Evolutionary conservation across 2,113 vertebrate species (phyloP).

Genomic region (Anguilla rostrata): DNA sequence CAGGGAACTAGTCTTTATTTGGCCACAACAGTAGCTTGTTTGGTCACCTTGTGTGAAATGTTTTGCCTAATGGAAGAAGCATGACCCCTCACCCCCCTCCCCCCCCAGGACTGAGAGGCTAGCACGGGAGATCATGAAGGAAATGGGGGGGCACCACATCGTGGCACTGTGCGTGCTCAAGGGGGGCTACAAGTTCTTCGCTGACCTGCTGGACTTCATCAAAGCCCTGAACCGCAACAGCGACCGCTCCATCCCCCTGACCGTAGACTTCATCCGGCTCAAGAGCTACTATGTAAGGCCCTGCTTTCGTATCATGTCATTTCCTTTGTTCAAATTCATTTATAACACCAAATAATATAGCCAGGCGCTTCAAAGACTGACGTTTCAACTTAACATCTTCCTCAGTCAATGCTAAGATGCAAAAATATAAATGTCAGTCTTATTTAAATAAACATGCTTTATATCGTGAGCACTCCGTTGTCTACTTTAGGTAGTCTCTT

Average conservation of each 20-base stretch:
- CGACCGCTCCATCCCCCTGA: constrained; percentile 96
- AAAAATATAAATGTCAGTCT: too few relatives aligned
- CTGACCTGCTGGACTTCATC: constrained; percentile 96
- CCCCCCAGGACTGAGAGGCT: constrained; percentile 86
- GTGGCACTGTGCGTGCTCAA: constrained; percentile 97
- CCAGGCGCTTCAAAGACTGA: too few relatives aligned
- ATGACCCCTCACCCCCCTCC: not conserved
- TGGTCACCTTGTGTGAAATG: not conserved
- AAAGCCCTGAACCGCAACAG: constrained; percentile 98
- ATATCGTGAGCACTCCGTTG: too few relatives aligned
- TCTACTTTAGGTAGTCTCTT: too few relatives aligned
- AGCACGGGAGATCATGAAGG: constrained; percentile 94
- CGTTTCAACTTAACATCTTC: too few relatives aligned
- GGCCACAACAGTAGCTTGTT: not conserved
- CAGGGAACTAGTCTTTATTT: too few relatives aligned
- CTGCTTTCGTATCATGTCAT: not conserved
- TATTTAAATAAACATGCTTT: too few relatives aligned
- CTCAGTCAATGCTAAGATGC: too few relatives aligned
- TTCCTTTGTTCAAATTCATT: not conserved
- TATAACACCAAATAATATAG: not conserved
- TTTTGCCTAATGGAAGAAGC: not conserved
- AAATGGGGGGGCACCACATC: constrained; percentile 96
- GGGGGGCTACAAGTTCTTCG: constrained; percentile 98
- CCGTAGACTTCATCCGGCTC: constrained; percentile 97
- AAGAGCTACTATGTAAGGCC: constrained; percentile 96